Percentiles rank a stretch among this genome's conserved stretches.
These are phyloP conservation scores for Typhlomys cinereus DNA, from an alignment of 2,113 vertebrate species.

Conservation along the genomic window DNA sequence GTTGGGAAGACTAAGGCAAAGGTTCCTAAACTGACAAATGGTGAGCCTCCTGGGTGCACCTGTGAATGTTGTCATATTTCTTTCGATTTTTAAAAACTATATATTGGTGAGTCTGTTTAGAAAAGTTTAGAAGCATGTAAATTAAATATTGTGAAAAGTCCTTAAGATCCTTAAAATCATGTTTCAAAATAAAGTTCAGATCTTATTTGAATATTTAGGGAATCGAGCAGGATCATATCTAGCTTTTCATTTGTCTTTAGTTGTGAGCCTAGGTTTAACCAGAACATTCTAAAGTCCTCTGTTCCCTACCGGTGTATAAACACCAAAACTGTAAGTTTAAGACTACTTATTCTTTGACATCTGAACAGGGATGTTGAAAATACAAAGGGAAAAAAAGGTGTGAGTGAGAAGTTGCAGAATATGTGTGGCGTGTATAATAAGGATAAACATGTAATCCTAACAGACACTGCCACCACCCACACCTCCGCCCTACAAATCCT, in stretches of 20 bases:
- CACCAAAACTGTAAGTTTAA: slow-evolving; percentile 32
- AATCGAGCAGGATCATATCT: not conserved
- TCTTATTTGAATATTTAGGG: slow-evolving; percentile 46
- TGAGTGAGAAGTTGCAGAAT: not conserved
- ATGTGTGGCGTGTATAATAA: slow-evolving; percentile 15
- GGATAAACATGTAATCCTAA: not conserved
- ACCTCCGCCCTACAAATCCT: slow-evolving; percentile 6
- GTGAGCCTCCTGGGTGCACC: not conserved
- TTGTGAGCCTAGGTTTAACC: not conserved
- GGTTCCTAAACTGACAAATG: slow-evolving; percentile 13
- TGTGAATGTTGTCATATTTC: not conserved
- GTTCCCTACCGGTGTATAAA: slow-evolving; percentile 68
- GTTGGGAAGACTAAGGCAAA: slow-evolving; percentile 13
- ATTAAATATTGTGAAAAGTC: slow-evolving; percentile 29
- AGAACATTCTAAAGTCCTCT: slow-evolving; percentile 57
- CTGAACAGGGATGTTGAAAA: slow-evolving; percentile 8
- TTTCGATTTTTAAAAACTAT: not conserved
- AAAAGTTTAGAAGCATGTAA: slow-evolving; percentile 55
- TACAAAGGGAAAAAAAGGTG: not conserved
- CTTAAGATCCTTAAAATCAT: slow-evolving; percentile 8
- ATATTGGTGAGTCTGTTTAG: slow-evolving; percentile 15
- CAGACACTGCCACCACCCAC: not conserved
- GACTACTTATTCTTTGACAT: not conserved
- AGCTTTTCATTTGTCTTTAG: slow-evolving; percentile 33
- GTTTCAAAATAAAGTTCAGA: slow-evolving; percentile 33